Conservation (phyloP, 37 sponge, comb jelly and placozoan genomes). For the Dysidea cf. avara region DNA sequence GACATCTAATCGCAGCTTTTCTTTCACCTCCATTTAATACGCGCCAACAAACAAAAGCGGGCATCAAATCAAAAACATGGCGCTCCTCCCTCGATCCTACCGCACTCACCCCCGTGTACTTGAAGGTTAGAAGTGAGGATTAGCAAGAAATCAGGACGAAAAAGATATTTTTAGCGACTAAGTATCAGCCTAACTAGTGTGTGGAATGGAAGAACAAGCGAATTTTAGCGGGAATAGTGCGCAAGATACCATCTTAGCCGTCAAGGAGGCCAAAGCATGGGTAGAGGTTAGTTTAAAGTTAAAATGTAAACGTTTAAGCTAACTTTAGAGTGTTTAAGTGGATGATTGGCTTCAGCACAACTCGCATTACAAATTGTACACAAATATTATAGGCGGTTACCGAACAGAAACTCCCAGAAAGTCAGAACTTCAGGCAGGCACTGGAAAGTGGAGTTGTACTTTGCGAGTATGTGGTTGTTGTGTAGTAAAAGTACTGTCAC, state of each 20-base stretch:
- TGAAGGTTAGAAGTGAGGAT: too few species aligned
- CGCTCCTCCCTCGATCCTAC: conserved; percentile 22
- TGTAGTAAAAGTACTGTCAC: background rate
- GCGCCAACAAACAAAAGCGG: too few species aligned
- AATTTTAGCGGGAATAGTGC: background rate
- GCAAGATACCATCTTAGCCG: conserved; percentile 28
- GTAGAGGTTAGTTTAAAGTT: conserved; percentile 59
- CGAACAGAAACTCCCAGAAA: conserved; percentile 30
- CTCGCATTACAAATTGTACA: background rate
- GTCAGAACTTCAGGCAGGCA: conserved; percentile 54
- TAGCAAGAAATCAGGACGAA: too few species aligned
- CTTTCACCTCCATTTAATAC: too few species aligned
- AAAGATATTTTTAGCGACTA: too few species aligned
- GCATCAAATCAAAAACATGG: conserved; percentile 2
- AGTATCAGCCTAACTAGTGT: conserved; percentile 11
- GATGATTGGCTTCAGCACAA: too few species aligned
- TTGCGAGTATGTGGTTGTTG: conserved; percentile 83
- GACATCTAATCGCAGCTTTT: too few species aligned
- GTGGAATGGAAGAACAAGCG: background rate
- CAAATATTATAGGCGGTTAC: conserved; percentile 68
- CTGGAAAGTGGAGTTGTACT: conserved; percentile 78
- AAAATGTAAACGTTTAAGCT: too few species aligned
- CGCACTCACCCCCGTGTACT: too few species aligned
- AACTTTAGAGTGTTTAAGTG: too few species aligned
- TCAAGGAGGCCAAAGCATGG: conserved; percentile 57